These are phyloP conservation scores for Leucoraja erinaceus DNA, from an alignment of 2,113 vertebrate genomes.

Conservation along the genomic window DNA sequence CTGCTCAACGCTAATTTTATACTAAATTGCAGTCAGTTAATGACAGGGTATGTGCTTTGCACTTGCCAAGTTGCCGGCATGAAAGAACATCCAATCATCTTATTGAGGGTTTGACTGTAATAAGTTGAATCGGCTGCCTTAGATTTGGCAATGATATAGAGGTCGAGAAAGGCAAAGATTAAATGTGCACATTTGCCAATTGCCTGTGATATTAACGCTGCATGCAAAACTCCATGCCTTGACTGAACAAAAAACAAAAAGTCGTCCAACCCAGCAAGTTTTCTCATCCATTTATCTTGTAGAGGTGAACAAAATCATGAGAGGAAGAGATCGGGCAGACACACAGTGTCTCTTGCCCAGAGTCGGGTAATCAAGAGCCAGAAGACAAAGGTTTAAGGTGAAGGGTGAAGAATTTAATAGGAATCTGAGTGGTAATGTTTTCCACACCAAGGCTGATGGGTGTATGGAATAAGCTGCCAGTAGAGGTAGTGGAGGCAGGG, in stretches of 20 bases:
- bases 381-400: too few species aligned
- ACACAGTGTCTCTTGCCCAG: too few species aligned
- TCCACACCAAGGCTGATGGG: too few species aligned
- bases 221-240: not conserved
- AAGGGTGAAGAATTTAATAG: too few species aligned
- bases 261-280: too few species aligned
- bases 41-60: not conserved
- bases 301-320: too few species aligned
- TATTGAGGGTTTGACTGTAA: not conserved
- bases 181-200: not conserved
- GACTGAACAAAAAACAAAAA: not conserved
- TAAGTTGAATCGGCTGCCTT: not conserved
- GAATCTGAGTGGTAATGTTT: too few species aligned
- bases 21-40: not conserved
- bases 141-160: not conserved
- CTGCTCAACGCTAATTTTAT: not conserved
- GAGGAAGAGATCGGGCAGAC: too few species aligned
- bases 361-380: too few species aligned
- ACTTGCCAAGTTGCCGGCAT: not conserved
- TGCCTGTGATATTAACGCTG: too few species aligned
- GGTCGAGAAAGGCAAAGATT: not conserved
- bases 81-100: not conserved
- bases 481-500: too few species aligned
- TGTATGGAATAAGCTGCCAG: too few species aligned
- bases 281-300: not conserved